phyloP scores from a whole-genome alignment of 2,888 invertebrate genomes.

The Metalampra italica region DNA sequence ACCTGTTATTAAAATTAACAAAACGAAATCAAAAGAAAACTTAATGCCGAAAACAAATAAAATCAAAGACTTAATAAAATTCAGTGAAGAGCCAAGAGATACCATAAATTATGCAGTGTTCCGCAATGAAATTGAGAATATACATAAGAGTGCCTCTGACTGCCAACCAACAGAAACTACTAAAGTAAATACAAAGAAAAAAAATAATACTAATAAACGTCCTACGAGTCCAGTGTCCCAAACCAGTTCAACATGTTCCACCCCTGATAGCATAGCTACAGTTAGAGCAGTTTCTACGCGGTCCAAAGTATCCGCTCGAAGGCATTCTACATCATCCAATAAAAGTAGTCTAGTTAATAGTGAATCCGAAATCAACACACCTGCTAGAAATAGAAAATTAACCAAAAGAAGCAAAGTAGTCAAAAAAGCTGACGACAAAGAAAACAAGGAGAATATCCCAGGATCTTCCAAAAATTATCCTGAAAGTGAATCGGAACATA shows the following conservation, averaged over 20 bases:
- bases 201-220: conserved; percentile 21
- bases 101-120: conserved; percentile 44
- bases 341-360: conserved; percentile 33
- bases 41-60: conserved; percentile 28
- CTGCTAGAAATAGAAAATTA: conserved; percentile 36
- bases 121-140: conserved; percentile 29
- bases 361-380: conserved; percentile 35
- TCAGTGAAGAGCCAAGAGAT: conserved; percentile 26
- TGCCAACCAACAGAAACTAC: conserved; percentile 22
- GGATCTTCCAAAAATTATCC: conserved; percentile 34
- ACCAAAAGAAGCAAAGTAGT: conserved; percentile 32
- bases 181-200: conserved; percentile 21
- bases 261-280: conserved; percentile 55
- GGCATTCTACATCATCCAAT: conserved; percentile 34
- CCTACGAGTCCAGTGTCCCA: conserved; percentile 37
- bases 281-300: conserved; percentile 38
- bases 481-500: conserved; percentile 22
- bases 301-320: conserved; percentile 28
- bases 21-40: conserved; percentile 14
- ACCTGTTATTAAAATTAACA: conserved; percentile 16
- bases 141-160: conserved; percentile 1
- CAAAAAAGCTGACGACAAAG: conserved; percentile 31
- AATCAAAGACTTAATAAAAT: conserved; percentile 38
- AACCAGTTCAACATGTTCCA: conserved; percentile 58
- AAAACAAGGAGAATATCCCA: conserved; percentile 57